Evolutionary conservation across 2,888 invertebrate genomes (phyloP).

Genomic region (Macaria liturata): DNA sequence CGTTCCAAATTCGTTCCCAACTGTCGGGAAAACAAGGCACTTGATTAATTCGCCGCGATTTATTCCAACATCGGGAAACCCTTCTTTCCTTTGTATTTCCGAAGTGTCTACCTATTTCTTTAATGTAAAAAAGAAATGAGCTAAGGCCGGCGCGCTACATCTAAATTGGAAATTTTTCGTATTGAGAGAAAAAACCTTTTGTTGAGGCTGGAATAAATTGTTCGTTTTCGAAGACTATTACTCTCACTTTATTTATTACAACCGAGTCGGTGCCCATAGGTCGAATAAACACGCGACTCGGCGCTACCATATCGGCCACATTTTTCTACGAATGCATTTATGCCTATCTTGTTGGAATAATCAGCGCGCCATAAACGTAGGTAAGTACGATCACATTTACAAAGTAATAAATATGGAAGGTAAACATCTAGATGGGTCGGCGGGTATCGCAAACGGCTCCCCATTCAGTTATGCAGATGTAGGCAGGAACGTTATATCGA

Average conservation of each 20-base stretch:
- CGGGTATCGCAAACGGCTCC: conserved; percentile 13
- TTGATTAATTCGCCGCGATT: conserved; percentile 62
- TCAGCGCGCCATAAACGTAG: conserved; percentile 1
- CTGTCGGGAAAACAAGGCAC: conserved; percentile 55
- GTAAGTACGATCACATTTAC: conserved; percentile 1
- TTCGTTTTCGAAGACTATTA: conserved; percentile 16
- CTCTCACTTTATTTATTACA: conserved; percentile 8
- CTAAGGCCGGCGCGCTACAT: conserved; percentile 28
- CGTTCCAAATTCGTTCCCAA: conserved; percentile 47
- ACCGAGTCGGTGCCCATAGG: neutral
- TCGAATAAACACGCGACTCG: neutral
- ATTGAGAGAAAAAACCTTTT: conserved; percentile 29
- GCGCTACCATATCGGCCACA: too few relatives aligned
- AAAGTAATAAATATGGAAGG: conserved; percentile 5
- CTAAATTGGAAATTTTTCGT: conserved; percentile 34
- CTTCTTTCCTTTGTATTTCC: conserved; percentile 39
- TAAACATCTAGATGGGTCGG: conserved; percentile 13
- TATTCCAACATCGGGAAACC: conserved; percentile 45
- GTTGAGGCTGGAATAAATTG: conserved; percentile 23
- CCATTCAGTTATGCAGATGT: conserved; percentile 27
- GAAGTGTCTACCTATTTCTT: conserved; percentile 37
- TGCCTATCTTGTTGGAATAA: neutral
- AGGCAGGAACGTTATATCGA: conserved; percentile 25
- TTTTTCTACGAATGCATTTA: too few relatives aligned
- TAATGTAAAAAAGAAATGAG: conserved; percentile 36